Base-by-base conservation (phyloP, 1,140 invertebrate genomes). In the Mya arenaria region DNA sequence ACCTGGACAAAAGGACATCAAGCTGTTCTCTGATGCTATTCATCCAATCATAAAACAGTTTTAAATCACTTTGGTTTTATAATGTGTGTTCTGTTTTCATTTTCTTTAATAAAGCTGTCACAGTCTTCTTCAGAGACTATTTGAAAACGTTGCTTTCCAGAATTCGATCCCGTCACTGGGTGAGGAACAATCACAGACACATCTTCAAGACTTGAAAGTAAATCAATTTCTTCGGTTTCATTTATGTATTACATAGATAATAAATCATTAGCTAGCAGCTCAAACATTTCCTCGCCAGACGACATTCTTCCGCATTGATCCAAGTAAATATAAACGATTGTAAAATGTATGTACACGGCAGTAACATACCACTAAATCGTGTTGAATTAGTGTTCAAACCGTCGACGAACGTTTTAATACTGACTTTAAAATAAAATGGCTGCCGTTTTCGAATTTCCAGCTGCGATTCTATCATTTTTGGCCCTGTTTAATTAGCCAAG, bases 11-110 rank as follows among this genome's bases (percentile, higher is more conserved):
- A 66, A 66, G 63, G 5, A 66, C 32, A 66, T n/a, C 63, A 66
- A 66, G 63, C 5, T 66, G 63, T 66, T 66, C 63, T 39, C 32
- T 37, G 23, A 66, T 39, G 32, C 32, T 66, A 3, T 66, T 66
- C 63, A 66, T 66, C 63, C 63, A 66, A n/a, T 37, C 63, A 66
- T 8, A 66, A 3, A 37, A 37, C 34, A 66, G 63, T 66, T 66
- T 66, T 23, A 37, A 5, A 66, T 66, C 63, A 37, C 19, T 66
- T 66, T 39, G 36, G 66, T 44, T 28, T 52, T 69, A 48, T 69
- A 25, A 15, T 69, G 39, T 69, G 66, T 69, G 66, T 69, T 48
- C n/a, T 48, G 30, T 69, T 69, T 69, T 69, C 66, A 69, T 69
- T 44, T 69, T 69, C 66, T 44, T 69, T 69, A 48, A 69, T 48